phyloP scores from a whole-genome alignment of 2,113 vertebrate genomes.

The Stictonetta naevosa region DNA sequence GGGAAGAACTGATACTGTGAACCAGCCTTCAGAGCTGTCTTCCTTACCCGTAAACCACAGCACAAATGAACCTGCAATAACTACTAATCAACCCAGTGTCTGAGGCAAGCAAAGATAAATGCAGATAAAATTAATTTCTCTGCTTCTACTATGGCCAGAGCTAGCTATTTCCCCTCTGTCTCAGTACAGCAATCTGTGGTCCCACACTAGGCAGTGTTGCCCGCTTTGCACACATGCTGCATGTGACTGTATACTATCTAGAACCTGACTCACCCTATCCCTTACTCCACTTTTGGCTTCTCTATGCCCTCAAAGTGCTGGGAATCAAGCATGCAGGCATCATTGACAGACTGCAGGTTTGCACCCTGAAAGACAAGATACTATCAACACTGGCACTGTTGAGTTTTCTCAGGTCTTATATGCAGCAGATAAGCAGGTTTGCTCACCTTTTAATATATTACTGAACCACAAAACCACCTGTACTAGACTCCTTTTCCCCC shows the following conservation, averaged over 20 bases:
- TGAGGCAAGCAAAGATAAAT: background rate
- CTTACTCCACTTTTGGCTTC: background rate
- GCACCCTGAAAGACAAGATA: background rate
- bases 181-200: background rate
- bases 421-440: background rate
- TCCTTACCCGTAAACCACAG: background rate
- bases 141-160: background rate
- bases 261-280: background rate
- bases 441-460: background rate
- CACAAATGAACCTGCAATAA: background rate
- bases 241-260: background rate
- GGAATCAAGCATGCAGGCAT: fast-evolving
- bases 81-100: background rate
- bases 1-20: background rate
- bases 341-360: background rate
- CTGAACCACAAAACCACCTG: background rate
- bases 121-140: background rate
- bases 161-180: background rate
- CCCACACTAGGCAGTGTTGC: background rate
- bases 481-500: background rate
- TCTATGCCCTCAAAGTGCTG: background rate
- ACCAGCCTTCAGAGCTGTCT: background rate
- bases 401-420: background rate
- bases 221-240: background rate
- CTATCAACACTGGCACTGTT: background rate